phyloP scores from a whole-genome alignment of 1,140 invertebrate species.

The Calliopsis andreniformis region DNA sequence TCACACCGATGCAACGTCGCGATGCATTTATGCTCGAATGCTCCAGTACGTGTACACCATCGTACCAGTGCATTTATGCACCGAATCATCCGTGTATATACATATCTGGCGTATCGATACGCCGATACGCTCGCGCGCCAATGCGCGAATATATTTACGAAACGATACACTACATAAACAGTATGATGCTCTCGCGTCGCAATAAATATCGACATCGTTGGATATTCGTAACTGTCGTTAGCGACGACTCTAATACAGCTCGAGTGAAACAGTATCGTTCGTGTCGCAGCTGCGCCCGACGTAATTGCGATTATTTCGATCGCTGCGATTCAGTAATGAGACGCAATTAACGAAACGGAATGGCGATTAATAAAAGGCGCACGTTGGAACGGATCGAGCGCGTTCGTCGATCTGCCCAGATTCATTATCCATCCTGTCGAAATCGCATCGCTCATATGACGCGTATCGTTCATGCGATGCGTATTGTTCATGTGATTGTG shows the following conservation, averaged over 20 bases:
- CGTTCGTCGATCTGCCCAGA: slow-evolving; percentile 43
- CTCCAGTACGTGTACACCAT: not conserved
- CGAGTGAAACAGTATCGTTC: not conserved
- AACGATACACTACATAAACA: no score
- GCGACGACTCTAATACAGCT: no score
- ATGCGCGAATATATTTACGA: no score
- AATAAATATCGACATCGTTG: no score
- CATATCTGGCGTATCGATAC: not conserved
- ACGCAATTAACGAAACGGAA: slow-evolving; percentile 66
- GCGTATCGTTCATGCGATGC: slow-evolving; percentile 54
- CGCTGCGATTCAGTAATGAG: slow-evolving; percentile 40
- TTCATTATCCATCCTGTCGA: slow-evolving; percentile 64
- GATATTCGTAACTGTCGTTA: no score
- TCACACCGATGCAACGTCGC: not conserved
- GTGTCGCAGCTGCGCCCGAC: not conserved
- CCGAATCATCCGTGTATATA: not conserved
- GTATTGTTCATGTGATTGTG: slow-evolving; percentile 52
- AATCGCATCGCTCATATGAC: slow-evolving; percentile 68
- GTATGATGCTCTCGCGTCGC: no score
- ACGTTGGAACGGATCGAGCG: slow-evolving; percentile 54
- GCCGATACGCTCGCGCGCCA: no score
- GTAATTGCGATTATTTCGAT: slow-evolving; percentile 65
- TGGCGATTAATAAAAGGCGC: slow-evolving; percentile 63
- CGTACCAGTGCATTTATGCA: not conserved
- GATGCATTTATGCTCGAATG: not conserved